phyloP scores from a whole-genome alignment of 1,140 invertebrate species.

The Lepidurus apus region DNA sequence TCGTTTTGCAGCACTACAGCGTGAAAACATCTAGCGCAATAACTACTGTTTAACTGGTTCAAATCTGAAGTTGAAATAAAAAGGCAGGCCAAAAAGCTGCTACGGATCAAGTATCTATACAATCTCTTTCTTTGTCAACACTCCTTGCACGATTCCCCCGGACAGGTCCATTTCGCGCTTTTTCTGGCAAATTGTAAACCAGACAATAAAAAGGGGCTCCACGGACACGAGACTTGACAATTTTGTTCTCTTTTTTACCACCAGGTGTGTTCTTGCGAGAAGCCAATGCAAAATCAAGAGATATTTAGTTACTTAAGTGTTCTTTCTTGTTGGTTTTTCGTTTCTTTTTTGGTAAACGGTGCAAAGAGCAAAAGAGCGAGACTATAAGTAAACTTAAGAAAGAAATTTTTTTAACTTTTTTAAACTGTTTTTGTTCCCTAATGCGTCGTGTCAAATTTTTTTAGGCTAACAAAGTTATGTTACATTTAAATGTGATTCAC shows the following conservation, averaged over 20 bases:
- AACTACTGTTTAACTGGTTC: background rate
- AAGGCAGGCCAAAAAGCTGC: slow-evolving; percentile 17
- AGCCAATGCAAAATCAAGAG: background rate
- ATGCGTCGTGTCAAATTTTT: background rate
- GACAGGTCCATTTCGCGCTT: background rate
- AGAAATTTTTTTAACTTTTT: background rate
- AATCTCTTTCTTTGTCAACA: background rate
- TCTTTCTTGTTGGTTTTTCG: background rate
- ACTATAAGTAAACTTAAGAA: background rate
- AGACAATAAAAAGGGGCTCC: background rate
- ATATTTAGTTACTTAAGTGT: too few species aligned
- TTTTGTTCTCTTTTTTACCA: background rate
- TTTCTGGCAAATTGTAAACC: background rate
- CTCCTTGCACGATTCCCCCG: background rate
- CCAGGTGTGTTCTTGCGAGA: background rate
- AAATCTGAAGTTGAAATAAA: slow-evolving; percentile 10
- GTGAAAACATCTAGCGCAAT: slow-evolving; percentile 15
- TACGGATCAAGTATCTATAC: slow-evolving; percentile 15
- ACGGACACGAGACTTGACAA: slow-evolving; percentile 14
- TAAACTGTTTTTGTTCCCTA: background rate
- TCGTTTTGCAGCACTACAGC: background rate
- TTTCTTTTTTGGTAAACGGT: background rate
- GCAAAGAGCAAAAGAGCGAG: background rate
- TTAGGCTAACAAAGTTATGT: background rate
- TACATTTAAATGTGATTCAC: background rate